Evolutionary conservation across 2,888 invertebrate genomes (phyloP), one percentile per base, ranked within the genome.

Genomic region (Thecocarcelia acutangulata): DNA sequence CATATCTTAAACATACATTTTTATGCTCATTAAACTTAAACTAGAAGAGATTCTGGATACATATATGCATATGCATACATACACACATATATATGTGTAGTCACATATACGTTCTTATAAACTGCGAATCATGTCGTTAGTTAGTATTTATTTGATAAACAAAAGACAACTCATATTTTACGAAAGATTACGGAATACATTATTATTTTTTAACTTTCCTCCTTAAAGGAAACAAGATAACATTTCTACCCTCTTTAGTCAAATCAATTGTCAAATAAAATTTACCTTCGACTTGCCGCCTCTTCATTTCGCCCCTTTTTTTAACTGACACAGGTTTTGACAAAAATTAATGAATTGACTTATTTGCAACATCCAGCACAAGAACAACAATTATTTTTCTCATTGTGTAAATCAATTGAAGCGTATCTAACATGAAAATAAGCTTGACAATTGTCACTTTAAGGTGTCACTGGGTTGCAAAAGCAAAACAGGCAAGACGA

Each of bases 371-470:
- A 54, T 76, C 1, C 33, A 50, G n/a, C 50, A 59, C 68, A 59
- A 59, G 42, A 66, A 70, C 63, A 64, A 74, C 21, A 64, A 56
- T 68, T 75, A 61, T 28, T 75, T 28, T 44, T 76, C 44, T 37
- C 19, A 52, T 56, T 82, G 59, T 82, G 52, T 52, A 66, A 78
- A 82, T 75, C 78, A 75, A 78, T 78, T 82, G 78, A 75, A 75
- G 82, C 78, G 66, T 66, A 70, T 66, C 82, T 82, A 82, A 82
- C 78, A 78, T 48, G 54, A 82, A 82, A 82, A 82, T 82, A 82
- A 82, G 82, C 82, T 70, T 78, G 50, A 78, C 59, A 75, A 82
- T 82, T 82, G 82, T 82, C 74, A 82, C 78, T 70, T 74, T 50
- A 82, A 82, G 78, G 78, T 82, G 82, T 78, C 82, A 78, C 56